These are phyloP conservation scores for Luffia ferchaultella DNA, from an alignment of 2,888 invertebrate species.

Conservation along the genomic window DNA sequence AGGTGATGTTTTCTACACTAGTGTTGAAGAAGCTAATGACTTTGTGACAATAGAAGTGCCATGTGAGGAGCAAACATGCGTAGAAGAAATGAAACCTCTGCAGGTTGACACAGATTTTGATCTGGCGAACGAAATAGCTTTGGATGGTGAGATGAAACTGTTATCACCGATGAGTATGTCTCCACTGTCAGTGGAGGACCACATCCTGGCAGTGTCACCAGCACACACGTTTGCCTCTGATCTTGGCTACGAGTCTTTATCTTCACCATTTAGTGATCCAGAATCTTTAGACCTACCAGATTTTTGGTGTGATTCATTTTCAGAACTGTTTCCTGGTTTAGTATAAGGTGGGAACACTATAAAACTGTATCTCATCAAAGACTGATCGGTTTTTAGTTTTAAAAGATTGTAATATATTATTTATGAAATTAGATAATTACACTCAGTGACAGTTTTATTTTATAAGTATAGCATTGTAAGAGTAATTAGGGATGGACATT, in stretches of 20 bases:
- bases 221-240: conserved; percentile 52
- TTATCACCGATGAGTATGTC: conserved; percentile 51
- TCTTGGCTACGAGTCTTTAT: conserved; percentile 55
- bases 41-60: conserved; percentile 78
- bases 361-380: conserved; percentile 33
- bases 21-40: conserved; percentile 75
- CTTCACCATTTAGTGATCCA: conserved; percentile 54
- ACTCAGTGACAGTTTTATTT: conserved; percentile 30
- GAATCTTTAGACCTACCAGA: conserved; percentile 64
- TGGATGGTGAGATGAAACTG: conserved; percentile 51
- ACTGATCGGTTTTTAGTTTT: conserved; percentile 49
- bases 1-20: conserved; percentile 75
- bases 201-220: conserved; percentile 43
- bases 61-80: conserved; percentile 60
- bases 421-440: conserved; percentile 24
- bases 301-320: conserved; percentile 78
- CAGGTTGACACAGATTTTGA: conserved; percentile 36
- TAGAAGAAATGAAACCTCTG: conserved; percentile 34
- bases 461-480: too few relatives aligned
- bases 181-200: conserved; percentile 38
- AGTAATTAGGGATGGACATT: too few relatives aligned
- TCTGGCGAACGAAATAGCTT: conserved; percentile 27
- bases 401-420: conserved; percentile 12
- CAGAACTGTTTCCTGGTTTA: conserved; percentile 80
- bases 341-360: conserved; percentile 44